Conservation (phyloP, 2,797 vertebrate genomes). For the Epinephelus coioides region DNA sequence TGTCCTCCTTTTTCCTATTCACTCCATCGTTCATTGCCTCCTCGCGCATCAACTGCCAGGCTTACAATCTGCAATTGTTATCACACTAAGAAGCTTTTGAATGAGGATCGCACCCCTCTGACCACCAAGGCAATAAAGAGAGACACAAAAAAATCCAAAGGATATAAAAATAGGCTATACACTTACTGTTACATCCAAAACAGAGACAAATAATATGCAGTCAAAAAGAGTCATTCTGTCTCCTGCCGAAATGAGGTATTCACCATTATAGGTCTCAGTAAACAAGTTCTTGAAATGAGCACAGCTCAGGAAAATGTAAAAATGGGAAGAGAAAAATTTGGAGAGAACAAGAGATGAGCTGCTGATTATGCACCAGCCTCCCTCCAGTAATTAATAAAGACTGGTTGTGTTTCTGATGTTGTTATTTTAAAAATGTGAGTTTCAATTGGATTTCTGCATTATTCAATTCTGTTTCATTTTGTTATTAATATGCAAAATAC, state of each 20-base stretch:
- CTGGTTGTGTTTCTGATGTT: background rate
- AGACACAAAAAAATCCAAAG: too few relatives aligned
- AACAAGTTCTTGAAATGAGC: background rate
- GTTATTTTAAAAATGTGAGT: background rate
- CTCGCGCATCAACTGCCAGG: slow-evolving; percentile 36
- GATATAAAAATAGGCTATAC: background rate
- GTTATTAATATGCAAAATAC: slow-evolving; percentile 19
- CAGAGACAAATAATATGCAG: background rate
- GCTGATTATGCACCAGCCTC: slow-evolving; percentile 22
- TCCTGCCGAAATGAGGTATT: background rate
- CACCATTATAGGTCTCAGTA: background rate
- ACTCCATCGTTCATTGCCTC: slow-evolving; percentile 31
- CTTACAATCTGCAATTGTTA: slow-evolving; percentile 25
- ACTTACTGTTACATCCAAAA: background rate
- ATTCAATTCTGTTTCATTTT: background rate
- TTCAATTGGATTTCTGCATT: background rate
- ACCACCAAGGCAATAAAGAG: slow-evolving; percentile 8
- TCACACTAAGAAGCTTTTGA: background rate
- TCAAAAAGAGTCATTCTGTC: background rate
- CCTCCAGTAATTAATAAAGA: slow-evolving; percentile 1
- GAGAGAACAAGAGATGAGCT: slow-evolving; percentile 8
- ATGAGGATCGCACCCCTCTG: background rate
- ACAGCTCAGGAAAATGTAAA: background rate
- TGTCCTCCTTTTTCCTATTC: slow-evolving; percentile 36
- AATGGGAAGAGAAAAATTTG: background rate